These are phyloP conservation scores for Danio choprae DNA, from an alignment of 2,797 vertebrate genomes.

Conservation along the genomic window DNA sequence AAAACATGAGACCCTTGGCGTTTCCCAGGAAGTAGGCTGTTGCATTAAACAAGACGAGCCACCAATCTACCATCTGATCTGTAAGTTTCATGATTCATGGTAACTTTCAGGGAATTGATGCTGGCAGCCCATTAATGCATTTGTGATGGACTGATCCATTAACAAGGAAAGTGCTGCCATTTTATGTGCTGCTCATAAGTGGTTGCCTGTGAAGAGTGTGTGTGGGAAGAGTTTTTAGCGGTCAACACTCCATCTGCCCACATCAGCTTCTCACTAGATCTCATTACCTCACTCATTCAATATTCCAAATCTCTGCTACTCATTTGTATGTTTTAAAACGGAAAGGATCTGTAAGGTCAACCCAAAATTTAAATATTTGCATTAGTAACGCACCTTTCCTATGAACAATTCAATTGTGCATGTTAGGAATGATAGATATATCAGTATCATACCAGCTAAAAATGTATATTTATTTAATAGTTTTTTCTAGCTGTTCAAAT, in stretches of 20 bases:
- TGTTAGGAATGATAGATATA: background rate
- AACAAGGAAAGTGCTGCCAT: background rate
- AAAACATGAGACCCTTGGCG: background rate
- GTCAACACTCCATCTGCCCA: constrained; percentile 1
- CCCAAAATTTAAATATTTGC: background rate
- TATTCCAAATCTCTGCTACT: background rate
- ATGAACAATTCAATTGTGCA: background rate
- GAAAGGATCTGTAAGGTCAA: background rate
- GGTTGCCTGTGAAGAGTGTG: constrained; percentile 7
- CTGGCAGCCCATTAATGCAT: constrained; percentile 25
- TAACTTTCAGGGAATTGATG: background rate
- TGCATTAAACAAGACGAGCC: constrained; percentile 14
- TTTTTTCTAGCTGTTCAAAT: no score
- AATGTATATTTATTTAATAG: background rate
- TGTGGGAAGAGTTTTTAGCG: constrained; percentile 6
- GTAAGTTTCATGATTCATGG: background rate
- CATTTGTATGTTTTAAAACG: background rate
- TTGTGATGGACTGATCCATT: constrained; percentile 30
- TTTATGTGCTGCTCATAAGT: constrained; percentile 31
- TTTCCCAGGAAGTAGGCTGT: background rate
- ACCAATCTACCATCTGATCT: background rate
- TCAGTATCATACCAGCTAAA: background rate
- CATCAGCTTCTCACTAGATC: background rate
- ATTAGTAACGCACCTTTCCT: background rate
- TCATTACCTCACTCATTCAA: constrained; percentile 30